A percentile compares a stretch with the other conserved stretches of the same genome.
These are phyloP conservation scores for Galbula dea DNA, from an alignment of 2,113 vertebrate genomes.

Conservation along the genomic window DNA sequence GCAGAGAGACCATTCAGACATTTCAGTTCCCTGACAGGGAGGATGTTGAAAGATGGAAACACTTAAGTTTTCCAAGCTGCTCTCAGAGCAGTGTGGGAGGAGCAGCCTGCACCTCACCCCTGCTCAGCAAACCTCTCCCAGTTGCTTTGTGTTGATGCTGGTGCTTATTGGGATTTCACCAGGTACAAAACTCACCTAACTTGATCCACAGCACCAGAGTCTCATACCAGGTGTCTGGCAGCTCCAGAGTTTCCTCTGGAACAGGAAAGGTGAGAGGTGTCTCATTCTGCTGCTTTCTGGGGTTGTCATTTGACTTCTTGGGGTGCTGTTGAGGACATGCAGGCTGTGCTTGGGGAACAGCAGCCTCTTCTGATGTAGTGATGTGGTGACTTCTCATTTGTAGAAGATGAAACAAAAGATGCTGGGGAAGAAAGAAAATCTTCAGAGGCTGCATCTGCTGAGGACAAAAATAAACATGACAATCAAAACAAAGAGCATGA, in stretches of 20 bases:
- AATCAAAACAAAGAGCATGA: conserved; percentile 62
- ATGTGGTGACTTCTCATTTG: conserved; percentile 42
- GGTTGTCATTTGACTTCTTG: not conserved
- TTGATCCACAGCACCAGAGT: not conserved
- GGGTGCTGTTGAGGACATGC: not conserved
- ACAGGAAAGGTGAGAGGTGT: not conserved
- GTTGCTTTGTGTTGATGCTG: rapidly evolving
- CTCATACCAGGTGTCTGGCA: rapidly evolving
- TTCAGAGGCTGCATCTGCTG: conserved; percentile 39
- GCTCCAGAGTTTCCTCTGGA: not conserved
- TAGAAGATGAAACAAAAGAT: conserved; percentile 63
- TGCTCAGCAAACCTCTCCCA: not conserved
- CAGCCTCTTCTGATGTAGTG: not conserved
- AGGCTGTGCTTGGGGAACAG: not conserved
- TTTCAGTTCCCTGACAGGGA: not conserved
- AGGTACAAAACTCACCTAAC: not conserved
- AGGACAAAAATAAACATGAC: conserved; percentile 51
- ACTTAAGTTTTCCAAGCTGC: rapidly evolving
- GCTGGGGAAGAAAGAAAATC: conserved; percentile 54
- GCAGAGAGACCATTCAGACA: rapidly evolving
- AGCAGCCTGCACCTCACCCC: rapidly evolving
- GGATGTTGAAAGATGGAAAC: not conserved
- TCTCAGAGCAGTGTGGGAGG: rapidly evolving
- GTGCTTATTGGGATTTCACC: not conserved
- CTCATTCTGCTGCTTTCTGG: not conserved